A percentile compares a stretch with the other conserved stretches of the same genome.
Conservation (phyloP, 2,797 vertebrate species). For the Rhodeus uyekii region DNA sequence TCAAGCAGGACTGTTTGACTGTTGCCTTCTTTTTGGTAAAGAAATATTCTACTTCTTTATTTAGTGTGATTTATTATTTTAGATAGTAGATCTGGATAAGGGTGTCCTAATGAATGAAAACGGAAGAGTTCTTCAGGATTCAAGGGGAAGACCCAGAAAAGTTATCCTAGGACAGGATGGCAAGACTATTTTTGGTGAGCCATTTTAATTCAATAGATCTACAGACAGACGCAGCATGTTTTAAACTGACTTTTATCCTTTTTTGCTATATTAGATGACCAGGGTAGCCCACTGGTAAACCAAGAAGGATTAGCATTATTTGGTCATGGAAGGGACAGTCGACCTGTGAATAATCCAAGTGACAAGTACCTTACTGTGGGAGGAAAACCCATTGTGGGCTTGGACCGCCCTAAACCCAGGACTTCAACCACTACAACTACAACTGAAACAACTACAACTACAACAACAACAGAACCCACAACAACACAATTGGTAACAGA, state of each 20-base stretch:
- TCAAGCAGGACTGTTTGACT: conserved; percentile 14
- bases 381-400: conserved; percentile 90
- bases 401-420: conserved; percentile 82
- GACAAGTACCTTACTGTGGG: conserved; percentile 92
- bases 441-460: conserved; percentile 69
- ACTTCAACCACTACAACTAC: conserved; percentile 73
- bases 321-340: conserved; percentile 88
- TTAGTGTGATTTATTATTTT: conserved; percentile 34
- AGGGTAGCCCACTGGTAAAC: conserved; percentile 90
- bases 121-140: conserved; percentile 92
- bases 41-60: not conserved
- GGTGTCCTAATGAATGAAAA: conserved; percentile 92
- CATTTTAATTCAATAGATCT: not conserved
- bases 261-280: conserved; percentile 78
- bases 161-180: conserved; percentile 94
- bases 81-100: conserved; percentile 92
- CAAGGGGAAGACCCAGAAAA: conserved; percentile 88
- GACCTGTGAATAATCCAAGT: conserved; percentile 90
- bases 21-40: not conserved
- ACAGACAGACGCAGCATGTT: not conserved
- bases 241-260: not conserved
- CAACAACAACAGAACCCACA: conserved; percentile 75
- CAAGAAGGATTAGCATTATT: conserved; percentile 93
- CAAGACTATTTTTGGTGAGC: conserved; percentile 91
- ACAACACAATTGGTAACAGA: conserved; percentile 49